Percentiles rank a stretch among this genome's conserved stretches.
Evolutionary conservation across 1,140 invertebrate species (phyloP).

Genomic region (Calliphora vicina): DNA sequence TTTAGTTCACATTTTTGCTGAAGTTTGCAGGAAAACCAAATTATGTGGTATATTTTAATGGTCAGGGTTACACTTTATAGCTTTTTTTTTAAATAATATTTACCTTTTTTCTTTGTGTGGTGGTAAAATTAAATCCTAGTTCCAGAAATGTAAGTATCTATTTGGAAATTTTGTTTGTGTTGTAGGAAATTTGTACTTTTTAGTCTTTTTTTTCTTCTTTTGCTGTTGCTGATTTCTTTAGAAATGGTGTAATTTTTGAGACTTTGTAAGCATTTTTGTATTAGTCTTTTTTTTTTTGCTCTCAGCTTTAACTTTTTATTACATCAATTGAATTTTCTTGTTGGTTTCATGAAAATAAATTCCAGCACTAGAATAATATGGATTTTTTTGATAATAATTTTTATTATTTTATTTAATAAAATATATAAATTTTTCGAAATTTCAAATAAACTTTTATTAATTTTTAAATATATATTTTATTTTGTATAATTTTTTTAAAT

Average conservation of each 20-base stretch:
- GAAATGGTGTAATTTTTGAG: too few relatives aligned
- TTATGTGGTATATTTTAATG: too few relatives aligned
- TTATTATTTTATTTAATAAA: conserved; percentile 25
- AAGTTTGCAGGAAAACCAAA: background rate
- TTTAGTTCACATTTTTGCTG: background rate
- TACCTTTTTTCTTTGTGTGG: too few relatives aligned
- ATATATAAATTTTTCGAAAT: background rate
- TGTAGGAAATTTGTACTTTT: too few relatives aligned
- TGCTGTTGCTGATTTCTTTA: background rate
- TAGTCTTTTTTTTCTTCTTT: too few relatives aligned
- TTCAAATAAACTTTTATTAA: background rate
- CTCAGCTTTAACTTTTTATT: background rate
- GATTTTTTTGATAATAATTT: background rate
- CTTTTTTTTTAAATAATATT: too few relatives aligned
- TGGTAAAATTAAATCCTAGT: too few relatives aligned
- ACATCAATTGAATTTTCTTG: background rate
- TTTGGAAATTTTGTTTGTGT: too few relatives aligned
- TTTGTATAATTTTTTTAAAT: background rate
- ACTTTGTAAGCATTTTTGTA: conserved; percentile 5
- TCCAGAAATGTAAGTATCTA: too few relatives aligned
- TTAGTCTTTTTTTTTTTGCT: background rate
- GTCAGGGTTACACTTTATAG: too few relatives aligned
- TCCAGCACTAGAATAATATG: too few relatives aligned
- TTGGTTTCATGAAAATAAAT: background rate
- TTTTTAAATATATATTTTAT: background rate